These are phyloP conservation scores for Andricus curvator DNA, from an alignment of 2,888 invertebrate genomes.

Conservation along the genomic window DNA sequence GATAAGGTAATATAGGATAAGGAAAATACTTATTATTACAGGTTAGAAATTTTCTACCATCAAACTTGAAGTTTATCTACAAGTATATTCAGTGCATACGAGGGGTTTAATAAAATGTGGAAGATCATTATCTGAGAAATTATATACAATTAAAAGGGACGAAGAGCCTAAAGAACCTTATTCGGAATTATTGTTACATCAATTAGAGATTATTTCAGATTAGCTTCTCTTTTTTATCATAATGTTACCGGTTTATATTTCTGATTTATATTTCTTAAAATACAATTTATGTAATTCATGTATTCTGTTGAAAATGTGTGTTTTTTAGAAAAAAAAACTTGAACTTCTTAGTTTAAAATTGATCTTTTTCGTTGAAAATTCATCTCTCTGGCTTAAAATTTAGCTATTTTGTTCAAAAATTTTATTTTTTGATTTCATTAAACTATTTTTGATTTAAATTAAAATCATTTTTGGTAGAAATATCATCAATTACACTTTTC, in stretches of 20 bases:
- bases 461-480: no score
- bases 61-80: not conserved
- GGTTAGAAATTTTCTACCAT: not conserved
- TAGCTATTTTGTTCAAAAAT: no score
- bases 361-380: no score
- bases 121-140: not conserved
- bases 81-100: not conserved
- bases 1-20: not conserved
- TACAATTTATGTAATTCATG: no score
- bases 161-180: not conserved
- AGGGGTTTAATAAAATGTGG: not conserved
- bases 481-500: no score
- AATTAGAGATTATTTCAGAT: not conserved
- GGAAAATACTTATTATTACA: not conserved
- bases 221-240: not conserved
- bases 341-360: no score
- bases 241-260: not conserved
- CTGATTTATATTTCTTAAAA: not conserved
- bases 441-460: no score
- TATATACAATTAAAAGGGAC: not conserved
- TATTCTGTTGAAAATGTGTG: no score
- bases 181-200: not conserved
- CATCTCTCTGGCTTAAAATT: no score
- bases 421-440: no score
- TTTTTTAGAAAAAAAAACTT: no score